A percentile compares a stretch with the other conserved stretches of the same genome.
These are phyloP conservation scores for Aegotheles bennettii DNA, from an alignment of 2,113 vertebrate species.

Conservation along the genomic window DNA sequence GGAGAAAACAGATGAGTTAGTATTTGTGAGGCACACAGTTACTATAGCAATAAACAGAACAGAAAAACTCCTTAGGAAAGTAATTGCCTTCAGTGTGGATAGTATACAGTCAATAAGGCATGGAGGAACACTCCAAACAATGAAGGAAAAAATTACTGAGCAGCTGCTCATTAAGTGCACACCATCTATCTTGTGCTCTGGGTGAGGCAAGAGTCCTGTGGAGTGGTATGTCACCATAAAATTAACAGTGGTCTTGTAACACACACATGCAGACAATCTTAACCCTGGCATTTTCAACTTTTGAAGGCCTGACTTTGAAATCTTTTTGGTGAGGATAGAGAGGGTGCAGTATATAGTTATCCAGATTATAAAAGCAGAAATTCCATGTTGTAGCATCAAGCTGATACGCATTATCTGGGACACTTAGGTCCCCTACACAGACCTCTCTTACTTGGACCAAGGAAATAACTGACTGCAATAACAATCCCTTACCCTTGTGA, in stretches of 20 bases:
- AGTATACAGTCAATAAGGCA: constrained; percentile 4
- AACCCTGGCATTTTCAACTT: not conserved
- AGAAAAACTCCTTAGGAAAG: constrained; percentile 18
- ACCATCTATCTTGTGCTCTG: not conserved
- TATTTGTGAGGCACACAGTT: constrained; percentile 33
- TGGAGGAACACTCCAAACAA: not conserved
- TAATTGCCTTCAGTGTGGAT: not conserved
- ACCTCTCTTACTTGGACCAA: not conserved
- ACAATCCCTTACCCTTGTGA: not conserved
- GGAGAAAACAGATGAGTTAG: not conserved
- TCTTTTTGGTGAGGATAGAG: not conserved
- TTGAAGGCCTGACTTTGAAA: not conserved
- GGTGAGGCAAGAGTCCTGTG: not conserved
- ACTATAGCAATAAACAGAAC: constrained; percentile 43
- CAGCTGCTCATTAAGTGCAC: constrained; percentile 24
- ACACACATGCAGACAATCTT: not conserved
- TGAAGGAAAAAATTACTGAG: not conserved
- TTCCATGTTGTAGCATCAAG: not conserved
- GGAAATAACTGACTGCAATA: not conserved
- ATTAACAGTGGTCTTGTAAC: not conserved
- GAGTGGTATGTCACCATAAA: not conserved
- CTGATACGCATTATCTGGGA: not conserved
- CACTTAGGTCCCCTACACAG: not conserved
- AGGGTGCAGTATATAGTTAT: not conserved
- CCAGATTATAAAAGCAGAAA: not conserved